Evolutionary conservation across 2,113 vertebrate genomes (phyloP), one percentile per base, ranked within the genome.

Genomic region (Poeciliopsis turrubarensis): DNA sequence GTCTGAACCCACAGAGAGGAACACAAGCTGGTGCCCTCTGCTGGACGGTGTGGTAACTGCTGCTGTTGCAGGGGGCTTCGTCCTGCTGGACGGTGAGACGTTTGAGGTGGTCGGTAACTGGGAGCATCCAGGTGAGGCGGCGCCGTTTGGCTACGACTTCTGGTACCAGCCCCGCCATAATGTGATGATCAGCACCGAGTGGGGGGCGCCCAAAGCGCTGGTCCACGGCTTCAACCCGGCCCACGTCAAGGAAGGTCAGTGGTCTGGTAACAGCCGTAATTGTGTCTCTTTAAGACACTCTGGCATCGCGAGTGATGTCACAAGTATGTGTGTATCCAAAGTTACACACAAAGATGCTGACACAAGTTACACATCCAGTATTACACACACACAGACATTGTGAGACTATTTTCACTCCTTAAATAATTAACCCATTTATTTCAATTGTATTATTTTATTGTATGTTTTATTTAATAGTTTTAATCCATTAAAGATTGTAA

Each of bases 131-230:
- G 93, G 91, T 0, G 93, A 96, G 0, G 86, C 94, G 0, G 95
- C 94, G 0, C 82, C 93, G 0, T 90, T 97, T 22, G 95, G 96
- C 31, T 99, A 98, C 0, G 97, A 99, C 87, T 99, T 98, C 94
- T 99, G 97, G 97, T 99, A 98, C 86, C 97, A 98, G 68, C 97
- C 97, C 0, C 92, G 94, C 4, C 97, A 97, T 90, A 98, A 98
- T 0, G 96, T 98, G 88, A 95, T 98, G 96, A 93, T 99, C 81
- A 99, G 97, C 93, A 95, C 95, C 0, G 97, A 97, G 15, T 98
- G 96, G 97, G 96, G 95, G 0, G 30, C 87, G 0, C 97, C 96
- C 0, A 97, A 96, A 47, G 87, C 86, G 57, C 44, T 98, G 0
- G 81, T 10, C 0, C 0, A 86, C 0, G 96, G 97, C 0, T 98